phyloP scores from a whole-genome alignment of 2,113 vertebrate species.

The Petromus typicus region DNA sequence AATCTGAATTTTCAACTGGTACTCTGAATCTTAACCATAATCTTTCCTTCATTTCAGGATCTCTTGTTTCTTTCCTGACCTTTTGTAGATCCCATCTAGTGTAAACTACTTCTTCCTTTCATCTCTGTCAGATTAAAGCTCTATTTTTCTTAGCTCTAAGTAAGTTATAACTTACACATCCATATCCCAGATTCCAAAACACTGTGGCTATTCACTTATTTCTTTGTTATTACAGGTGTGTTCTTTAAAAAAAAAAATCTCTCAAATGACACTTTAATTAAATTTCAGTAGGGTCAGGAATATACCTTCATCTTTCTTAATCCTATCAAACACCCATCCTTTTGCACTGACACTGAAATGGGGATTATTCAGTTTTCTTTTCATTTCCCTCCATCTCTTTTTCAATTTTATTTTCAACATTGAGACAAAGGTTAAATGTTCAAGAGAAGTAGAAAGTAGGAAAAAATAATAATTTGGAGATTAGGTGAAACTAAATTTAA shows the following conservation, averaged over 20 bases:
- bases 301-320: neutral
- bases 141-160: neutral
- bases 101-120: neutral
- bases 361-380: neutral
- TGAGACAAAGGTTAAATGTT: neutral
- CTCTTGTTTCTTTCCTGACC: neutral
- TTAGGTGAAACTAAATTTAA: constrained; percentile 5
- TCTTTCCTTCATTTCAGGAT: neutral
- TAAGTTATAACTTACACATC: neutral
- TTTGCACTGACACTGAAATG: neutral
- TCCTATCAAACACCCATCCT: neutral
- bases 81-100: neutral
- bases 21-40: neutral
- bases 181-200: neutral
- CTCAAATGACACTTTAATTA: neutral
- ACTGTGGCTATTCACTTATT: neutral
- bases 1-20: neutral
- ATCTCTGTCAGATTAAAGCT: neutral
- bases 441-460: neutral
- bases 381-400: neutral
- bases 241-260: neutral
- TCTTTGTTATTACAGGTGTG: neutral
- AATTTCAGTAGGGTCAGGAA: neutral
- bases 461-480: neutral
- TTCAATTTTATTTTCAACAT: neutral